Percentiles rank a stretch among this genome's conserved stretches.
These are phyloP conservation scores for Myotis planiceps DNA, from an alignment of 2,797 vertebrate genomes.

Conservation along the genomic window DNA sequence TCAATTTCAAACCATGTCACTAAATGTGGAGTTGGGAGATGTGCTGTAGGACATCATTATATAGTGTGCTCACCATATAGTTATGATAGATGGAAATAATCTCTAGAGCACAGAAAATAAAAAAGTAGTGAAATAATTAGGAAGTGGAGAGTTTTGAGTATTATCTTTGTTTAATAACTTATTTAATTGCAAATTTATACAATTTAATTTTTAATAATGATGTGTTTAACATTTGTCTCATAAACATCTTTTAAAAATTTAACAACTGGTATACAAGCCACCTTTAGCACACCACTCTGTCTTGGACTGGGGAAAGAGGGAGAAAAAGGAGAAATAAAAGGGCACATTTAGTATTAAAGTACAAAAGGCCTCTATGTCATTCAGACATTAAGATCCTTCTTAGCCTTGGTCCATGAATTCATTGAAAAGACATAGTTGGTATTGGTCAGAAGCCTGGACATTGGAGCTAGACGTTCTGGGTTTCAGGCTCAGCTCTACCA, in stretches of 20 bases:
- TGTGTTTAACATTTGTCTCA: background rate
- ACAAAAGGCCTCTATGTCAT: background rate
- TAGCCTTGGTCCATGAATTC: background rate
- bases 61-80: background rate
- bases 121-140: background rate
- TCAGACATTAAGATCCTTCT: background rate
- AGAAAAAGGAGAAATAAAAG: background rate
- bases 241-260: slow-evolving; percentile 31
- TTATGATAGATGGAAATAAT: background rate
- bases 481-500: background rate
- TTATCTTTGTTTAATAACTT: slow-evolving; percentile 3
- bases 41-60: background rate
- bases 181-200: slow-evolving; percentile 24
- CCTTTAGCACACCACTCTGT: background rate
- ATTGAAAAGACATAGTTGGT: background rate
- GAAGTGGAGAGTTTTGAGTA: background rate
- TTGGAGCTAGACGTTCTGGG: background rate
- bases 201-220: background rate
- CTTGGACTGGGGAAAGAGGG: background rate
- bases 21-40: background rate
- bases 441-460: background rate
- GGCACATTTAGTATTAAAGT: background rate
- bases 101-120: background rate
- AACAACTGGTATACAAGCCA: background rate
- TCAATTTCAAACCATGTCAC: background rate